These are phyloP conservation scores for Rhinogobius similis DNA, from an alignment of 2,113 vertebrate genomes.

Conservation along the genomic window DNA sequence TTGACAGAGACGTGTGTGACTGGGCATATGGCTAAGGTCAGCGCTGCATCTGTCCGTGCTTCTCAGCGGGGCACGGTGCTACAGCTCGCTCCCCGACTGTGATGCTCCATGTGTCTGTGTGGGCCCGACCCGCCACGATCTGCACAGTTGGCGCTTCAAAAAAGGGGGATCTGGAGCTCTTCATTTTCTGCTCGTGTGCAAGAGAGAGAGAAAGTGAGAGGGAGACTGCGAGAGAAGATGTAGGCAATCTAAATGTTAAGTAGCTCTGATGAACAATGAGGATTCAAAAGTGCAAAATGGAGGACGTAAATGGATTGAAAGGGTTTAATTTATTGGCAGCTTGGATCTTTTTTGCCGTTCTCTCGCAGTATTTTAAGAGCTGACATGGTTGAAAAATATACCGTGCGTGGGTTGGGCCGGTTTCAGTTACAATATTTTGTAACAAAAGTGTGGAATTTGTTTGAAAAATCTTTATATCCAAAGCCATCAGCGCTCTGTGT, in stretches of 20 bases:
- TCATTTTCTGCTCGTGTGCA: conserved; percentile 16
- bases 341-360: not conserved
- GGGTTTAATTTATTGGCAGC: not conserved
- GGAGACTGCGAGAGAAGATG: not conserved
- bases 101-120: conserved; percentile 53
- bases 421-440: not conserved
- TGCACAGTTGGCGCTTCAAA: conserved; percentile 40
- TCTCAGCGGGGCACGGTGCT: conserved; percentile 21
- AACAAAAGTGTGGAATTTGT: too few species aligned
- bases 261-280: not conserved
- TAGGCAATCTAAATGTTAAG: not conserved
- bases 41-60: conserved; percentile 37
- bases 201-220: not conserved
- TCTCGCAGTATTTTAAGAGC: not conserved
- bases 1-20: conserved; percentile 14
- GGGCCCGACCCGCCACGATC: conserved; percentile 24
- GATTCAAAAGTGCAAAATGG: not conserved
- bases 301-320: not conserved
- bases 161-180: conserved; percentile 11
- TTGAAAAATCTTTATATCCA: too few species aligned
- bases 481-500: too few species aligned
- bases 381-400: not conserved
- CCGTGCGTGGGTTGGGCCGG: too few species aligned
- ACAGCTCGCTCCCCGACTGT: conserved; percentile 16
- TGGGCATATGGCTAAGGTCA: conserved; percentile 55